Conservation (phyloP, 2,888 invertebrate genomes). For the Flexamia atlantica region DNA sequence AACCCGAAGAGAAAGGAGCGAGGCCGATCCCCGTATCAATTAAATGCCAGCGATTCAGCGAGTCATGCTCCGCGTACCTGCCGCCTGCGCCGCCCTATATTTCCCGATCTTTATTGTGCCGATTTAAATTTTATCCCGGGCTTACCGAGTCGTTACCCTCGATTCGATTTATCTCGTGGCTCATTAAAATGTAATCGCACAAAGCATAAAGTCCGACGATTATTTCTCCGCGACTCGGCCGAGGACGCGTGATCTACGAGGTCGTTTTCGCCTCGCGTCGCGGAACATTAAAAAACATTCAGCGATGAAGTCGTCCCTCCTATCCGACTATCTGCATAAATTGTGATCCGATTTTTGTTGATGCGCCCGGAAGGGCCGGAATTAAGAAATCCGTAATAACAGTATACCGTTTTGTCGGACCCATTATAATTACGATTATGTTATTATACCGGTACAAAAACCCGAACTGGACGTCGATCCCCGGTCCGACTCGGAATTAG, state of each 20-base stretch:
- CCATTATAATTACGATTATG: conserved; percentile 48
- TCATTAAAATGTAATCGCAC: conserved; percentile 48
- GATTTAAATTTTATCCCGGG: conserved; percentile 37
- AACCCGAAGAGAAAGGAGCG: conserved; percentile 47
- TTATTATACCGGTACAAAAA: conserved; percentile 36
- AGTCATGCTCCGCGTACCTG: conserved; percentile 31
- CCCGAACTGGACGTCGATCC: not conserved
- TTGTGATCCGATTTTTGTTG: not conserved
- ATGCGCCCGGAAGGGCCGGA: not conserved
- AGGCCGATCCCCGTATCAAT: conserved; percentile 49
- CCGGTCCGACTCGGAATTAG: conserved; percentile 55
- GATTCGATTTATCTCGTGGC: conserved; percentile 31
- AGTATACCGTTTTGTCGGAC: conserved; percentile 46
- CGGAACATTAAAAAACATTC: conserved; percentile 41
- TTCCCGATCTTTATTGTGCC: conserved; percentile 28
- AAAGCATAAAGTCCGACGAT: conserved; percentile 22
- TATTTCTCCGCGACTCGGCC: conserved; percentile 25
- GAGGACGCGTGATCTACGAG: conserved; percentile 12
- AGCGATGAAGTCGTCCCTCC: conserved; percentile 48
- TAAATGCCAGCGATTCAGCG: conserved; percentile 14
- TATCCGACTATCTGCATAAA: conserved; percentile 37
- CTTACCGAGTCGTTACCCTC: conserved; percentile 42
- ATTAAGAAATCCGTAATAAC: conserved; percentile 46
- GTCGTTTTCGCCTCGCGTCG: conserved; percentile 29
- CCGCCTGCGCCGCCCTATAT: conserved; percentile 33